Percentiles rank a stretch among this genome's conserved stretches.
These are phyloP conservation scores for Progne subis DNA, from an alignment of 2,113 vertebrate species.

Conservation along the genomic window DNA sequence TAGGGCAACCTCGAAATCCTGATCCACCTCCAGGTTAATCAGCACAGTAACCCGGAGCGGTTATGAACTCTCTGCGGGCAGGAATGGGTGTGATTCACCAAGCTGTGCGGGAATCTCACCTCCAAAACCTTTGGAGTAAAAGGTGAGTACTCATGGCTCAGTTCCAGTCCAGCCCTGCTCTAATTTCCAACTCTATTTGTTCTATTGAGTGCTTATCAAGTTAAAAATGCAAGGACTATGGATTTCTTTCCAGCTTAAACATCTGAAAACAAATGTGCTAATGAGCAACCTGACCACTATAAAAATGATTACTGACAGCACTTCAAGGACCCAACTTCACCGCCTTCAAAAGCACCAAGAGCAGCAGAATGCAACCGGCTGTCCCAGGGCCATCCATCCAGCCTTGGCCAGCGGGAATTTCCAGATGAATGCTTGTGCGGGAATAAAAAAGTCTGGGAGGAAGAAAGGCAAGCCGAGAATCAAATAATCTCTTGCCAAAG, in stretches of 20 bases:
- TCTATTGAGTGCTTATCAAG: constrained; percentile 55
- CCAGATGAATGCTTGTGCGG: background rate
- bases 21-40: background rate
- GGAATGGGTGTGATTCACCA: background rate
- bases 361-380: background rate
- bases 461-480: background rate
- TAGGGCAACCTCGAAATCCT: background rate
- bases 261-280: constrained; percentile 62
- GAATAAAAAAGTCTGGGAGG: background rate
- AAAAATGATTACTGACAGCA: constrained; percentile 53
- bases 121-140: background rate
- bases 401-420: background rate
- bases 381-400: constrained; percentile 12
- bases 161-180: background rate
- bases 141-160: background rate
- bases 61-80: background rate
- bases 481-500: background rate
- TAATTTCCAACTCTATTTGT: constrained; percentile 47
- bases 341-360: background rate
- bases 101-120: background rate
- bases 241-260: constrained; percentile 65
- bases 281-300: constrained; percentile 48
- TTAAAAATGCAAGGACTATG: constrained; percentile 70
- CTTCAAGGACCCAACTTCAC: constrained; percentile 31
- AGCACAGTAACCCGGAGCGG: background rate